These are phyloP conservation scores for Cosmia pyralina DNA, from an alignment of 2,888 invertebrate species.

Conservation along the genomic window DNA sequence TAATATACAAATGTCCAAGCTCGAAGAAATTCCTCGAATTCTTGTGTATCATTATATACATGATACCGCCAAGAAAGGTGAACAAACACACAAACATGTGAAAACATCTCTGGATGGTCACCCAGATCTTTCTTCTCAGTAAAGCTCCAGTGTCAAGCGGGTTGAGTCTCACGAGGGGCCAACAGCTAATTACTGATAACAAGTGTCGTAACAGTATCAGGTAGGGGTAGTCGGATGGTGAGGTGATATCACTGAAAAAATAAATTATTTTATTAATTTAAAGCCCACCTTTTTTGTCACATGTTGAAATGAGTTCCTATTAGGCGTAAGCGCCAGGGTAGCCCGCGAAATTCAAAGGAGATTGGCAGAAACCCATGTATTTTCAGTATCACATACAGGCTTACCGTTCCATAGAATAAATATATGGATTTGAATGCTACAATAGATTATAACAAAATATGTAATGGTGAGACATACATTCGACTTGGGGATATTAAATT, in stretches of 20 bases:
- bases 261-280: background rate
- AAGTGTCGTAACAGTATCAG: conserved; percentile 26
- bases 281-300: too few species aligned
- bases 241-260: conserved; percentile 11
- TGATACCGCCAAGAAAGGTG: accelerated
- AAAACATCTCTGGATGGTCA: conserved; percentile 3
- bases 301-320: too few species aligned
- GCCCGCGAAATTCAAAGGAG: too few species aligned
- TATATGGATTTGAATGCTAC: too few species aligned
- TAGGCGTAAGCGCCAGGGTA: too few species aligned
- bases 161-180: conserved; percentile 23
- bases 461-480: too few species aligned
- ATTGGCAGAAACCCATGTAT: too few species aligned
- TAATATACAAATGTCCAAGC: conserved; percentile 35
- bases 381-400: too few species aligned
- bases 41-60: conserved; percentile 4
- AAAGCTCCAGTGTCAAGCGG: background rate
- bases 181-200: conserved; percentile 19
- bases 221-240: conserved; percentile 16
- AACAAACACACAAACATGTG: background rate
- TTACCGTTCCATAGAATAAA: too few species aligned
- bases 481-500: too few species aligned
- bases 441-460: too few species aligned
- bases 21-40: conserved; percentile 29
- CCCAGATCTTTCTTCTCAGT: conserved; percentile 25